Evolutionary conservation across 2,797 vertebrate genomes (phyloP).

Genomic region (Lates japonicus): DNA sequence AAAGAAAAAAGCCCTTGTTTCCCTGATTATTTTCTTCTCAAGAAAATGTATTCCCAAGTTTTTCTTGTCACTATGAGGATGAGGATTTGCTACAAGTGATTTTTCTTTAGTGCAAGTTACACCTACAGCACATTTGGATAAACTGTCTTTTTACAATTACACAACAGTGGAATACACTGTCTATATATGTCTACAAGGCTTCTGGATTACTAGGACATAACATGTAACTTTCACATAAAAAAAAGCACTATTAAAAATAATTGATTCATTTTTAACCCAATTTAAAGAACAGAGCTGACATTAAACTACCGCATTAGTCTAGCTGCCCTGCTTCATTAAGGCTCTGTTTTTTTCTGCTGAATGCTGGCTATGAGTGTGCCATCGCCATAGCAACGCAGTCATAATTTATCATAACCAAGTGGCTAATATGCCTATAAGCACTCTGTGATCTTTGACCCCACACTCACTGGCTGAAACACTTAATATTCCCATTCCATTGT

Average conservation of each 20-base stretch:
- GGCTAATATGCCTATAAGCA: constrained; percentile 85
- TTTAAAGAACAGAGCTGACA: constrained; percentile 30
- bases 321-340: constrained; percentile 61
- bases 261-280: constrained; percentile 30
- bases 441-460: constrained; percentile 79
- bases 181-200: background rate
- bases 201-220: constrained; percentile 1
- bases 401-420: constrained; percentile 86
- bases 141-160: background rate
- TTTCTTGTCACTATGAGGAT: background rate
- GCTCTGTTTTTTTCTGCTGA: constrained; percentile 6
- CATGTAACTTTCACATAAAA: background rate
- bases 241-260: background rate
- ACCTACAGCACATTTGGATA: background rate
- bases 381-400: constrained; percentile 81
- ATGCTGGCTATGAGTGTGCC: constrained; percentile 39
- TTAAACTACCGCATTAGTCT: constrained; percentile 34
- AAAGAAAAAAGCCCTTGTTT: background rate
- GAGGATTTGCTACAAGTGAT: background rate
- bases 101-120: background rate
- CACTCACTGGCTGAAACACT: constrained; percentile 81
- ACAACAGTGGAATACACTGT: background rate
- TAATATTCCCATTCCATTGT: constrained; percentile 83
- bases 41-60: background rate
- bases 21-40: constrained; percentile 24